A percentile compares a stretch with the other conserved stretches of the same genome.
These are phyloP conservation scores for Apodemia mormo DNA, from an alignment of 2,888 invertebrate species.

Conservation along the genomic window DNA sequence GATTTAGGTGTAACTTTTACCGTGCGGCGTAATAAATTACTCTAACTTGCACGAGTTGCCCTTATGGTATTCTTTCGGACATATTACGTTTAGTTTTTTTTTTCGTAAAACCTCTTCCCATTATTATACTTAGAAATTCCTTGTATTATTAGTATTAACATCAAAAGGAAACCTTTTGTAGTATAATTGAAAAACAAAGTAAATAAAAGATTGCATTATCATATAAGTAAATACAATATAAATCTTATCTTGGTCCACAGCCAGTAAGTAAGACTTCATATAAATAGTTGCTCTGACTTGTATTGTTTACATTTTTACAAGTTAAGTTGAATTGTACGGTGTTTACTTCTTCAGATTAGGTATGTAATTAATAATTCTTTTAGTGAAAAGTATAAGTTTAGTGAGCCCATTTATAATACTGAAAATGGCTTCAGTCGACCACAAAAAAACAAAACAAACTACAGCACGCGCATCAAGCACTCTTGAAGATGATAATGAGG, in stretches of 20 bases:
- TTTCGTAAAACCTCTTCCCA: too few relatives aligned
- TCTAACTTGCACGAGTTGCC: too few relatives aligned
- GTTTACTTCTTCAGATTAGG: neutral
- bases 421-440: slow-evolving; percentile 15
- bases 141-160: neutral
- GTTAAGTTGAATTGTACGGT: neutral
- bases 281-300: neutral
- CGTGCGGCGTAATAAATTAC: too few relatives aligned
- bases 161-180: neutral
- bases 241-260: neutral
- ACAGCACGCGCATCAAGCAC: neutral
- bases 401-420: neutral
- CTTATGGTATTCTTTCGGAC: too few relatives aligned
- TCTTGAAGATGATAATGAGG: slow-evolving; percentile 20
- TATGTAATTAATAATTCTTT: neutral
- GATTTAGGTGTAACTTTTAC: too few relatives aligned
- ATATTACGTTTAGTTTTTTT: too few relatives aligned
- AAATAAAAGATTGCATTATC: neutral
- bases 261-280: neutral
- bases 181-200: neutral
- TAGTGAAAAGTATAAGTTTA: neutral
- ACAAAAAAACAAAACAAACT: slow-evolving; percentile 15
- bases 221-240: neutral
- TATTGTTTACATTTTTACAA: neutral
- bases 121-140: neutral